Percentiles rank a stretch among this genome's conserved stretches.
phyloP scores from a whole-genome alignment of 2,888 invertebrate genomes.

The Ichneumoninae sp. region DNA sequence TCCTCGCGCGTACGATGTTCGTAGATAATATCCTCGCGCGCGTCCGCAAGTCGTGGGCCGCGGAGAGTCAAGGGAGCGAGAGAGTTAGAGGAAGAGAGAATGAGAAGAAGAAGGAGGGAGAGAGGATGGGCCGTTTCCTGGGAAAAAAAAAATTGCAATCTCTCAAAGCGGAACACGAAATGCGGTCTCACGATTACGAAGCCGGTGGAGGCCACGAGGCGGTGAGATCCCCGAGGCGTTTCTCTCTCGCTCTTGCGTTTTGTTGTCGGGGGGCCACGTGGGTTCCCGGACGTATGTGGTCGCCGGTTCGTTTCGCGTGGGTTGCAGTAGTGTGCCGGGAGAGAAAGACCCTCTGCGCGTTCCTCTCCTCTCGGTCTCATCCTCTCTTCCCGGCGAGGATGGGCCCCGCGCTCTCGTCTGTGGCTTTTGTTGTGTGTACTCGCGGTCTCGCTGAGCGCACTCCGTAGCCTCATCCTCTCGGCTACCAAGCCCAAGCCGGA shows the following conservation, averaged over 20 bases:
- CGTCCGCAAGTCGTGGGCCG: conserved; percentile 53
- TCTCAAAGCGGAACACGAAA: conserved; percentile 71
- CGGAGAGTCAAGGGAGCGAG: conserved; percentile 26
- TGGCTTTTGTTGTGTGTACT: conserved; percentile 53
- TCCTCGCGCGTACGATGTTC: conserved; percentile 25
- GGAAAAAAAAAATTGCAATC: conserved; percentile 65
- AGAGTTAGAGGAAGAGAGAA: background rate
- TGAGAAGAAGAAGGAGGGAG: background rate
- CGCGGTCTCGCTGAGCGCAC: conserved; percentile 44
- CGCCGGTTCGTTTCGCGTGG: conserved; percentile 69
- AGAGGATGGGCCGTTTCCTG: conserved; percentile 66
- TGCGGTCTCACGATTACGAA: conserved; percentile 70
- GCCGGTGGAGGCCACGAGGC: conserved; percentile 61
- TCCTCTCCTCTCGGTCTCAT: conserved; percentile 57
- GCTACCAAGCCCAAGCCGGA: conserved; percentile 42
- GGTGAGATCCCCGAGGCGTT: conserved; percentile 60
- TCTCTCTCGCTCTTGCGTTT: conserved; percentile 54
- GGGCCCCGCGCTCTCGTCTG: conserved; percentile 47
- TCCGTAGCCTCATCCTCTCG: conserved; percentile 40
- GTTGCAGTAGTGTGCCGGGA: conserved; percentile 63
- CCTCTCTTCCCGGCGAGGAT: conserved; percentile 58
- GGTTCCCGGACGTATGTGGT: conserved; percentile 74
- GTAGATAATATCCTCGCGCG: conserved; percentile 56
- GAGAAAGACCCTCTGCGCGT: conserved; percentile 23
- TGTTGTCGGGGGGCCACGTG: conserved; percentile 63